Percentiles rank a stretch among this genome's conserved stretches.
Evolutionary conservation across 2,888 invertebrate species (phyloP).

Genomic region (Molanna angustata): DNA sequence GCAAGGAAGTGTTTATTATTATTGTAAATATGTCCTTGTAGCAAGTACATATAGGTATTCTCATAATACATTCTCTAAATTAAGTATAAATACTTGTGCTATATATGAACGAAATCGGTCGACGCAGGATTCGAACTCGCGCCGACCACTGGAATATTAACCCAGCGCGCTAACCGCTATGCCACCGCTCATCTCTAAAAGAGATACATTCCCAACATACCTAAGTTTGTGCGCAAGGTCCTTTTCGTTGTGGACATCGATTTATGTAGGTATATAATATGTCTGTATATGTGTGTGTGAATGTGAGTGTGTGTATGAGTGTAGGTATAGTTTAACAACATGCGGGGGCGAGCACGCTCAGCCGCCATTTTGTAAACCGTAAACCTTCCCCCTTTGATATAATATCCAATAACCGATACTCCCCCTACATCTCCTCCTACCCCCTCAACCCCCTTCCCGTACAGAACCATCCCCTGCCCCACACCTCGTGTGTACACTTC

Average conservation of each 20-base stretch:
- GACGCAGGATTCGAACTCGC: too few species aligned
- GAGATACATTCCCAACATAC: too few species aligned
- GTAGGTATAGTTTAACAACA: conserved; percentile 3
- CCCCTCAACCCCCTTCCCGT: neutral
- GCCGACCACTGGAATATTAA: too few species aligned
- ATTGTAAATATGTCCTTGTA: too few species aligned
- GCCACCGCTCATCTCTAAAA: too few species aligned
- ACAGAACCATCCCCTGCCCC: neutral
- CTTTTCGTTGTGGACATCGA: neutral
- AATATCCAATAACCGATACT: conserved; percentile 33
- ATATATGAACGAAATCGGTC: too few species aligned
- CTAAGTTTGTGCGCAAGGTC: neutral
- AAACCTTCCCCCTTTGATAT: conserved; percentile 30
- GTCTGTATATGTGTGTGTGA: neutral
- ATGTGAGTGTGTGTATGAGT: neutral
- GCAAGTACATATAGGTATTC: too few species aligned
- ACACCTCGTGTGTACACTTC: conserved; percentile 24
- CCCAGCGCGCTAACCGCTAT: too few species aligned
- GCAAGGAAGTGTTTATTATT: too few species aligned
- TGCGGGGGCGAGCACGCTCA: conserved; percentile 15
- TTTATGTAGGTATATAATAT: too few species aligned
- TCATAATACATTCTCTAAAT: too few species aligned
- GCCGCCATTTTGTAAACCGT: conserved; percentile 30
- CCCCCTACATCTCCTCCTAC: conserved; percentile 12
- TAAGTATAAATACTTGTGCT: too few species aligned